phyloP scores from a whole-genome alignment of 2,113 vertebrate species.

The Carassius carassius region DNA sequence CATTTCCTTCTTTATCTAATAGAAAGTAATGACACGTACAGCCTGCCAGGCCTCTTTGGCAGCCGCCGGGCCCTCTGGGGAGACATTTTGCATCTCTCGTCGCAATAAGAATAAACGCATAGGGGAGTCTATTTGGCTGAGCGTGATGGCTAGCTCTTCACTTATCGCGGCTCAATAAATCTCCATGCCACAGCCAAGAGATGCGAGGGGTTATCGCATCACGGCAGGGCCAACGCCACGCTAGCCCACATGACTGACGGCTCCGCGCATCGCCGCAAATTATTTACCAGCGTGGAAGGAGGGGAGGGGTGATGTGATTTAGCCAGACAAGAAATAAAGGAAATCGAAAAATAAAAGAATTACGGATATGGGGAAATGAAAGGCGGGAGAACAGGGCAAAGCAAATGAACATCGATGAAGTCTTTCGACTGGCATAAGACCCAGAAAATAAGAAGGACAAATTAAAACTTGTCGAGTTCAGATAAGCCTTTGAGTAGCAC shows the following conservation, averaged over 20 bases:
- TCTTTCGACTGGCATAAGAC: conserved; percentile 1
- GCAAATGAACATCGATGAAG: conserved; percentile 44
- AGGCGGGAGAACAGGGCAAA: conserved; percentile 63
- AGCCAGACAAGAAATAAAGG: conserved; percentile 67
- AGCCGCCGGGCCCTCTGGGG: conserved; percentile 61
- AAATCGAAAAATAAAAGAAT: conserved; percentile 77
- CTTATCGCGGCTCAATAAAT: conserved; percentile 88
- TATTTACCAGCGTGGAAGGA: conserved; percentile 71
- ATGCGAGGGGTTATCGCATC: conserved; percentile 84
- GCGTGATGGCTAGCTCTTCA: conserved; percentile 80
- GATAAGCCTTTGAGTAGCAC: not conserved
- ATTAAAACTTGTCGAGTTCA: conserved; percentile 42
- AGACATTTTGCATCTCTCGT: conserved; percentile 78
- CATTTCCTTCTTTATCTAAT: conserved; percentile 87
- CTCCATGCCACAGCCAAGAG: conserved; percentile 83
- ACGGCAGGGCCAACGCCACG: conserved; percentile 79
- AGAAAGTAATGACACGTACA: conserved; percentile 81
- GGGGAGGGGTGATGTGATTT: conserved; percentile 76
- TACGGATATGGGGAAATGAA: conserved; percentile 82
- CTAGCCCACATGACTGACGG: conserved; percentile 77
- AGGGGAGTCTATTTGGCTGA: conserved; percentile 81
- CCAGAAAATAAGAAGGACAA: conserved; percentile 12
- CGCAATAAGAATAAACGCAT: conserved; percentile 89
- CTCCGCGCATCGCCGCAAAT: conserved; percentile 66
- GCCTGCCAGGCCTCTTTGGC: conserved; percentile 73